phyloP scores from a whole-genome alignment of 2,888 invertebrate genomes.

The Drosophila tanythrix region DNA sequence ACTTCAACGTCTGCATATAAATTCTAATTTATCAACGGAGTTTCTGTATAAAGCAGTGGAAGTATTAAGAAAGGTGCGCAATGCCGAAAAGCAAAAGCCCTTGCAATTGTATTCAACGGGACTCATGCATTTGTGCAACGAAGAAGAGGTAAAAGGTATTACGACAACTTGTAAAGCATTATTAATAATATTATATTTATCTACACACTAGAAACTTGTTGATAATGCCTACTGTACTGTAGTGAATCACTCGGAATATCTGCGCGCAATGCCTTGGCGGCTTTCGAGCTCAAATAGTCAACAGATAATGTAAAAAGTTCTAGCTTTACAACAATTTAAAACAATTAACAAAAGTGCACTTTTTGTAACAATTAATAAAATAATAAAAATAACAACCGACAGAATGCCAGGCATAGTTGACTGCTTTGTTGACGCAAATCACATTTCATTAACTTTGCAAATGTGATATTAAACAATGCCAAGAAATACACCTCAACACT shows the following conservation, averaged over 20 bases:
- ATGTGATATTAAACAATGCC: no score
- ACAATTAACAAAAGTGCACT: not conserved
- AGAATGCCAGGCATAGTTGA: not conserved
- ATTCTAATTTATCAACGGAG: conserved; percentile 26
- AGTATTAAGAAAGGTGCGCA: conserved; percentile 20
- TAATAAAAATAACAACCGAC: not conserved
- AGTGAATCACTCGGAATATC: conserved; percentile 4
- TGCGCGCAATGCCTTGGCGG: conserved; percentile 29
- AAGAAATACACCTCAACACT: no score
- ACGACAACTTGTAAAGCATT: not conserved
- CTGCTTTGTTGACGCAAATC: not conserved
- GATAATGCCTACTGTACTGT: conserved; percentile 32
- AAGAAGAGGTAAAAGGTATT: conserved; percentile 31
- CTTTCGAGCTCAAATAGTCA: conserved; percentile 1
- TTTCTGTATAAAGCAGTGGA: conserved; percentile 16
- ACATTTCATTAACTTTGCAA: not conserved
- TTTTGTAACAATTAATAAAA: not conserved
- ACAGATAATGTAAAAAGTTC: not conserved
- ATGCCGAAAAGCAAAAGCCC: conserved; percentile 30
- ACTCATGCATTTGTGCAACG: conserved; percentile 24
- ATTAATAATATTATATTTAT: not conserved
- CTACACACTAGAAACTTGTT: conserved; percentile 20
- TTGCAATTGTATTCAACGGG: conserved; percentile 38
- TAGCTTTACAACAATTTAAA: not conserved
- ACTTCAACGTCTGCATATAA: conserved; percentile 28